Evolutionary conservation across 2,113 vertebrate species (phyloP).

Genomic region (Geothlypis trichas): DNA sequence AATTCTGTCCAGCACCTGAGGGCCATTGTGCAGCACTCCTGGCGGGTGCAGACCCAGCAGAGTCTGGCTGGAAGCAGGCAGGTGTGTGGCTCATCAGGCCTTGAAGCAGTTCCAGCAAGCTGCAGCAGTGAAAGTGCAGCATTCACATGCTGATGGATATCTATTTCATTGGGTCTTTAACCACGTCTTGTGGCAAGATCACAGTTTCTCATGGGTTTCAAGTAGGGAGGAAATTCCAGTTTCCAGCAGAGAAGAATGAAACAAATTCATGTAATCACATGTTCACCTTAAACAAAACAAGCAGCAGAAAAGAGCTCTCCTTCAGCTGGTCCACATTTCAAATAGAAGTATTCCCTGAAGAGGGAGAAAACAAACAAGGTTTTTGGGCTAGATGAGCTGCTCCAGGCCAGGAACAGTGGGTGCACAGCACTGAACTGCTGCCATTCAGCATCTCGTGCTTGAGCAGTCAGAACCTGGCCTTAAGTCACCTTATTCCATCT

Average conservation of each 20-base stretch:
- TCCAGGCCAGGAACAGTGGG: neutral
- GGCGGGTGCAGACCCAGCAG: neutral
- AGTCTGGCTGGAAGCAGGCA: neutral
- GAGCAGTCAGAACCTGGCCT: neutral
- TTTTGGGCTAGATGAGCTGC: neutral
- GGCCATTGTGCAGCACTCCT: neutral
- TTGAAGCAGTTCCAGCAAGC: neutral
- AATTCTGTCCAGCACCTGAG: neutral
- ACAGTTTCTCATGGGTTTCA: slow-evolving; percentile 2
- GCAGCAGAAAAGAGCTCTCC: neutral
- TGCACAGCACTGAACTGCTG: neutral
- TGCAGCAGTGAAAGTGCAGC: neutral
- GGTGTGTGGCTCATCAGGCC: neutral
- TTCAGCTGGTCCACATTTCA: neutral
- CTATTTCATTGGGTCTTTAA: neutral
- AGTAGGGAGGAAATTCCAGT: slow-evolving; percentile 25
- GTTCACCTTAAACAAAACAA: neutral
- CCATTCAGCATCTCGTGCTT: accelerated
- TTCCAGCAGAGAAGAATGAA: slow-evolving; percentile 27
- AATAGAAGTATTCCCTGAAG: neutral
- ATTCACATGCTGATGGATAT: neutral
- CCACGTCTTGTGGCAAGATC: neutral
- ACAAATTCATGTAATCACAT: neutral
- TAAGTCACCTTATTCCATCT: neutral
- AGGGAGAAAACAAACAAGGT: neutral